Conservation (phyloP, 1,140 invertebrate genomes). For the Trialeurodes vaporariorum region DNA sequence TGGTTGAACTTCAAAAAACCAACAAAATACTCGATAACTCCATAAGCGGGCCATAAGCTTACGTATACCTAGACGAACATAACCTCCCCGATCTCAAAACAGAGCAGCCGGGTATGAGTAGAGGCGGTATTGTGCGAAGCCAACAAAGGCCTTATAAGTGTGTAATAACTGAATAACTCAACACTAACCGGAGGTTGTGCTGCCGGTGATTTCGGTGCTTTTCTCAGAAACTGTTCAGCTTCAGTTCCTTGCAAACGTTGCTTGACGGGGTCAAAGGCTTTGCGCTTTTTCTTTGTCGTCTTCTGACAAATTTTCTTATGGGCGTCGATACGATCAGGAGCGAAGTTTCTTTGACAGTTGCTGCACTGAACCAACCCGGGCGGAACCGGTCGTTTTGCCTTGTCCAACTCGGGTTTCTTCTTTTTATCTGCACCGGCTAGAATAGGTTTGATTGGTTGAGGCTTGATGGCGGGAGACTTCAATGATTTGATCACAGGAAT, state of each 20-base stretch:
- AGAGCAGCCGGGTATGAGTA: too few relatives aligned
- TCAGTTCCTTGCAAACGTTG: conserved; percentile 78
- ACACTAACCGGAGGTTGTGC: conserved; percentile 30
- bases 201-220: conserved; percentile 26
- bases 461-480: conserved; percentile 7
- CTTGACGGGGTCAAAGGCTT: conserved; percentile 74
- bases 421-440: background rate
- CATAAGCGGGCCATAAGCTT: too few relatives aligned
- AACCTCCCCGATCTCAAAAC: too few relatives aligned
- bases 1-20: too few relatives aligned
- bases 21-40: too few relatives aligned
- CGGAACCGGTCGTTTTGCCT: conserved; percentile 9
- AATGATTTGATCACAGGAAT: background rate
- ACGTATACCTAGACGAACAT: too few relatives aligned
- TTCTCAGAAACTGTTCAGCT: conserved; percentile 56
- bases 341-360: conserved; percentile 60
- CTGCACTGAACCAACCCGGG: conserved; percentile 14
- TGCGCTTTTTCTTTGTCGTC: conserved; percentile 61
- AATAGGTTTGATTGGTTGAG: conserved; percentile 1
- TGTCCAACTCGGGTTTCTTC: background rate
- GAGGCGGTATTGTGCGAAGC: too few relatives aligned
- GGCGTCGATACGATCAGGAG: conserved; percentile 58
- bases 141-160: too few relatives aligned
- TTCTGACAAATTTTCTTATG: conserved; percentile 75
- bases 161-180: background rate